Percentiles rank a stretch among this genome's conserved stretches.
phyloP scores from a whole-genome alignment of 2,797 vertebrate genomes.

The Psittacula echo region DNA sequence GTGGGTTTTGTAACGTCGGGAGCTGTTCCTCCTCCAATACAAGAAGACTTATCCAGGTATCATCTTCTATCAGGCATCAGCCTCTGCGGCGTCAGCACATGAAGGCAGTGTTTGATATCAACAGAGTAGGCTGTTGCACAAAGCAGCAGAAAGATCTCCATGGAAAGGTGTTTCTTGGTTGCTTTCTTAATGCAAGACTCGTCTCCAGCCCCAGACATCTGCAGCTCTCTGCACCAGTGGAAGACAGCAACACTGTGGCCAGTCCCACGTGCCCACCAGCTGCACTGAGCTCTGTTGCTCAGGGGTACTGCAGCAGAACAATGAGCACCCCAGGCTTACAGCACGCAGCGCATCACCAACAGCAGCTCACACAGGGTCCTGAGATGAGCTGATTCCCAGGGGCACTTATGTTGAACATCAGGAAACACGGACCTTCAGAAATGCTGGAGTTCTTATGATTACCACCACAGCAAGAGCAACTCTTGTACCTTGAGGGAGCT shows the following conservation, averaged over 20 bases:
- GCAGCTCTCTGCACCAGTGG: not conserved
- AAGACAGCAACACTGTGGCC: not conserved
- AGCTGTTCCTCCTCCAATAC: accelerated
- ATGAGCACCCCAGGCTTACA: not conserved
- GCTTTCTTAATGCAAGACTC: not conserved
- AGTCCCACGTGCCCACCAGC: accelerated
- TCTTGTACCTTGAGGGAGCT: not conserved
- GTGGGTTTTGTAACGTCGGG: accelerated
- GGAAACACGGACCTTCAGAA: accelerated
- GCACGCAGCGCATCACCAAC: not conserved
- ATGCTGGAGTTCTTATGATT: accelerated
- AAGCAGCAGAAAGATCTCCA: not conserved
- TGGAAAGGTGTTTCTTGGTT: not conserved
- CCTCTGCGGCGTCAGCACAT: accelerated
- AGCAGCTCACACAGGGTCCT: accelerated
- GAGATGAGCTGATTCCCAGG: accelerated
- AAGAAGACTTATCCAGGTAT: not conserved
- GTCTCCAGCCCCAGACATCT: not conserved
- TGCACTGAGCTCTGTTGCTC: not conserved
- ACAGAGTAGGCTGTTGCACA: not conserved
- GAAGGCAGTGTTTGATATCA: not conserved
- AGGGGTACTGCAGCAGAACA: not conserved
- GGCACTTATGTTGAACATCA: too few species aligned
- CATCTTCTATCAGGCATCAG: not conserved
- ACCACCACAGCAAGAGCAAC: not conserved